These are phyloP conservation scores for Hemibates koningsi DNA, from an alignment of 2,113 vertebrate genomes.

Conservation along the genomic window DNA sequence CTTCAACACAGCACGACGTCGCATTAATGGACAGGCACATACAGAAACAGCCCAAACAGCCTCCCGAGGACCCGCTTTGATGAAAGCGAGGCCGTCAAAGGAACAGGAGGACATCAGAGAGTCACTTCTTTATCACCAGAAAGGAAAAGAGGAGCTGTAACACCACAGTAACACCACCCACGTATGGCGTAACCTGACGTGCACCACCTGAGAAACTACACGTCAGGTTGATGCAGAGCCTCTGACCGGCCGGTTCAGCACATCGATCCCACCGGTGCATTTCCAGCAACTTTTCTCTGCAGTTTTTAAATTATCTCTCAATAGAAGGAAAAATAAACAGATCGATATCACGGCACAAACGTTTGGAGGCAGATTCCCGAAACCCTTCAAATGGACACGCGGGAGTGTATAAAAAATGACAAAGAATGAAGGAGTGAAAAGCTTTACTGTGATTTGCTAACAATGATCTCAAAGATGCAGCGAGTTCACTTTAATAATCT, in stretches of 20 bases:
- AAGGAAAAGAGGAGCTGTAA: not conserved
- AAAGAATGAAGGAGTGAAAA: accelerated
- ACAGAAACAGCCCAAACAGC: not conserved
- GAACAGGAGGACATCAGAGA: too few relatives aligned
- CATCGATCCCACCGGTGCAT: not conserved
- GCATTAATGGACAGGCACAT: not conserved
- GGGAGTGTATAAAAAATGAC: accelerated
- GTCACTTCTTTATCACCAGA: not conserved
- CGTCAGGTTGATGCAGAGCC: not conserved
- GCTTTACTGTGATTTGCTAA: not conserved
- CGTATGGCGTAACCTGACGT: not conserved
- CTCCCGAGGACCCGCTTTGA: accelerated
- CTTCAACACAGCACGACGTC: accelerated
- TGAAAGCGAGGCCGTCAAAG: not conserved
- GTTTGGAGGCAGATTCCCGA: not conserved
- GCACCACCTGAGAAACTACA: not conserved
- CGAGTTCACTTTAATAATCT: not conserved
- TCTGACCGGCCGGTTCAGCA: not conserved
- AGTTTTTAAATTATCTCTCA: not conserved
- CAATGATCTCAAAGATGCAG: not conserved
- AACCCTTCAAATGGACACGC: accelerated
- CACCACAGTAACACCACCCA: not conserved
- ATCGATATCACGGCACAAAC: not conserved
- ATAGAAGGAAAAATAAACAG: not conserved
- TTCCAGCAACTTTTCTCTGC: not conserved